Conservation (phyloP, 2,113 vertebrate species). For the Jaculus jaculus region DNA sequence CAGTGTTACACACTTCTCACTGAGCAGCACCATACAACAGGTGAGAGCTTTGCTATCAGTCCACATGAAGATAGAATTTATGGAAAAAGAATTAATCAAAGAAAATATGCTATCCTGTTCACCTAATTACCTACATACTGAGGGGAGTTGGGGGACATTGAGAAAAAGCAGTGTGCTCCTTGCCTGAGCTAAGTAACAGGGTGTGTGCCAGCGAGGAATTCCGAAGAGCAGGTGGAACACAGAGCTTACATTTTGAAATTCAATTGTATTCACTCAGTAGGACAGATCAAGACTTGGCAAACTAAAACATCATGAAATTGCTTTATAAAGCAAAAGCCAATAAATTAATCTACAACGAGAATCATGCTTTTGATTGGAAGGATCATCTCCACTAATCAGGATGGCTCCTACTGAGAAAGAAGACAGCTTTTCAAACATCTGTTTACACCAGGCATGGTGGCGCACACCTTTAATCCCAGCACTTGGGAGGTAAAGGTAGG, state of each 20-base stretch:
- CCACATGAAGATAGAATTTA: neutral
- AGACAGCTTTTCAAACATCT: neutral
- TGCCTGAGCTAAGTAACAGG: neutral
- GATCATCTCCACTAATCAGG: neutral
- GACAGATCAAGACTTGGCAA: neutral
- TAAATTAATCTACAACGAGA: neutral
- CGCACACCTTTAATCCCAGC: no score
- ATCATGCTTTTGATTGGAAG: neutral
- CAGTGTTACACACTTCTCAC: constrained; percentile 32
- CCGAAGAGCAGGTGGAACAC: neutral
- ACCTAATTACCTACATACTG: neutral
- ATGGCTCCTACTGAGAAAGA: neutral
- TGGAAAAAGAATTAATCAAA: neutral
- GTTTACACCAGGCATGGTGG: no score
- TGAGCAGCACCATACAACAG: neutral
- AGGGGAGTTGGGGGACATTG: neutral
- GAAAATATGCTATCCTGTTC: neutral
- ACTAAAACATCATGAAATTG: neutral
- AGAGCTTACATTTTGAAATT: neutral
- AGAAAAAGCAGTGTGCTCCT: neutral
- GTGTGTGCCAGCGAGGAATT: neutral
- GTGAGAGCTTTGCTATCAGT: accelerated
- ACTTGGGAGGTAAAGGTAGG: no score
- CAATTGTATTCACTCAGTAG: neutral
- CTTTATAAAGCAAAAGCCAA: neutral